These are phyloP conservation scores for Sarcophaga bullata DNA, from an alignment of 1,140 invertebrate species.

Conservation along the genomic window DNA sequence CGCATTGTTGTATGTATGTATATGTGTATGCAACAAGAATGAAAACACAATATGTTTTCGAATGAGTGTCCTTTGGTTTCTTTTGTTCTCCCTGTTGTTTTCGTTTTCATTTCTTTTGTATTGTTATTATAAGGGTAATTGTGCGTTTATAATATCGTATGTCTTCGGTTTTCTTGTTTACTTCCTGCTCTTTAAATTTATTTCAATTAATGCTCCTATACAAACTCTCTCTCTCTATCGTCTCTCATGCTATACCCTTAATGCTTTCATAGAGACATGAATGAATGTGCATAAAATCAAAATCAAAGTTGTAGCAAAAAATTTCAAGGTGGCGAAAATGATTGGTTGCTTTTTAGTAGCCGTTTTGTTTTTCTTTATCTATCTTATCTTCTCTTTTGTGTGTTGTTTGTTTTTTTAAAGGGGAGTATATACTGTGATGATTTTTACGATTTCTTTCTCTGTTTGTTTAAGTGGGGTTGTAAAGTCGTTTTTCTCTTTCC, in stretches of 20 bases:
- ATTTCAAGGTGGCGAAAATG: conserved; percentile 65
- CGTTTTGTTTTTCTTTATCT: conserved; percentile 38
- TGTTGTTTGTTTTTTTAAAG: too few relatives aligned
- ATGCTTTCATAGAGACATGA: not conserved
- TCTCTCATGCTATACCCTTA: not conserved
- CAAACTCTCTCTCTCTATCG: not conserved
- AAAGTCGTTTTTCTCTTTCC: too few relatives aligned
- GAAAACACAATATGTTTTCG: conserved; percentile 29
- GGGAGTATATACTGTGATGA: too few relatives aligned
- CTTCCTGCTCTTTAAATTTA: not conserved
- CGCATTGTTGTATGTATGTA: too few relatives aligned
- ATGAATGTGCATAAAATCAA: conserved; percentile 14
- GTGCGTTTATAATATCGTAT: conserved; percentile 63
- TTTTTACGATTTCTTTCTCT: too few relatives aligned
- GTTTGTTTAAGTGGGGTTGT: too few relatives aligned
- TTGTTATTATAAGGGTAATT: conserved; percentile 62
- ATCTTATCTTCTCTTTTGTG: too few relatives aligned
- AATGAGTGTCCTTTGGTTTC: too few relatives aligned
- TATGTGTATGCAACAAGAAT: not conserved
- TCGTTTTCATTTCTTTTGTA: not conserved
- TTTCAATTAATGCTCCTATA: not conserved
- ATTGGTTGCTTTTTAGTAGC: conserved; percentile 55
- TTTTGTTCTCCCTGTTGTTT: not conserved
- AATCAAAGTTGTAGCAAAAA: conserved; percentile 37
- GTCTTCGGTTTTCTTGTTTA: not conserved